phyloP scores from a whole-genome alignment of 2,797 vertebrate species.

The Fundulus diaphanus region DNA sequence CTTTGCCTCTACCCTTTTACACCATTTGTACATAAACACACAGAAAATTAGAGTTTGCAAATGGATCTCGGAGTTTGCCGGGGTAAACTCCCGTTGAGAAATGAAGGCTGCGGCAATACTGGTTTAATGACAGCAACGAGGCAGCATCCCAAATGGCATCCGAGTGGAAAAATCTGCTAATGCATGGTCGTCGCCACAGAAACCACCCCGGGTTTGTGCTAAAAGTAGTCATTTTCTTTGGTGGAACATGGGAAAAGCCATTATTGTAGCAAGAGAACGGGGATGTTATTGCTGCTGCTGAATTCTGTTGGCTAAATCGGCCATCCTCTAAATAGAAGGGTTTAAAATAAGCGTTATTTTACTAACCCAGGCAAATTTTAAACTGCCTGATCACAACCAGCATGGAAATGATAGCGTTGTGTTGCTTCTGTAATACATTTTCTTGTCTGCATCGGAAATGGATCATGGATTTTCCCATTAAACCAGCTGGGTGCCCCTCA shows the following conservation, averaged over 20 bases:
- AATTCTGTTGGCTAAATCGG: constrained; percentile 14
- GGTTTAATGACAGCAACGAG: constrained; percentile 60
- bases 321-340: background rate
- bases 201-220: constrained; percentile 36
- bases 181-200: constrained; percentile 52
- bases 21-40: constrained; percentile 50
- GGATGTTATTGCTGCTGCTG: constrained; percentile 7
- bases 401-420: constrained; percentile 6
- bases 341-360: constrained; percentile 7
- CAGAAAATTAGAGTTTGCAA: constrained; percentile 58
- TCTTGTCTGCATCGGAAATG: constrained; percentile 45
- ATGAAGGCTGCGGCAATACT: constrained; percentile 38
- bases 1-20: constrained; percentile 41
- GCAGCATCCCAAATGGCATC: constrained; percentile 47
- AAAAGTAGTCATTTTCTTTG: constrained; percentile 60
- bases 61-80: constrained; percentile 54
- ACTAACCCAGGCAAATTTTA: constrained; percentile 14
- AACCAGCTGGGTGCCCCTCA: constrained; percentile 41
- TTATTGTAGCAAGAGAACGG: constrained; percentile 17
- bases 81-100: constrained; percentile 54
- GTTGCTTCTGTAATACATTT: constrained; percentile 23
- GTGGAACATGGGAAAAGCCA: constrained; percentile 28
- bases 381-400: constrained; percentile 7
- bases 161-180: constrained; percentile 57
- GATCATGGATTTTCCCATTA: constrained; percentile 70